Evolutionary conservation across 2,797 vertebrate genomes (phyloP).

Genomic region (Amniataba percoides): DNA sequence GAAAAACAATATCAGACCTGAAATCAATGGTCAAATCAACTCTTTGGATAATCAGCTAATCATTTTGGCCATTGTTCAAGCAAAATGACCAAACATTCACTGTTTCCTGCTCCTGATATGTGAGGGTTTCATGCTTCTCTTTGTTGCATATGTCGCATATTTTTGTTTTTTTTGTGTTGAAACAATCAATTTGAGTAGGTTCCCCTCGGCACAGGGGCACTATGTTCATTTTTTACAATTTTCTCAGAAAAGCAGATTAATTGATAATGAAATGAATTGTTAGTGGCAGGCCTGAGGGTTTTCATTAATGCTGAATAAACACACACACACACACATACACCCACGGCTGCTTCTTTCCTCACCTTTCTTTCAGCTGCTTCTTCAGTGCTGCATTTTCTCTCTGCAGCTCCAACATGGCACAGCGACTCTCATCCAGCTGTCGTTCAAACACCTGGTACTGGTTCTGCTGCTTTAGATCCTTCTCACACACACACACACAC

Average conservation of each 20-base stretch:
- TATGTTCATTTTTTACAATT: not conserved
- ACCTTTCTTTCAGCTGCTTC: constrained; percentile 83
- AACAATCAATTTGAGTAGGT: not conserved
- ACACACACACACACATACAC: not conserved
- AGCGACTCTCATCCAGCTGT: constrained; percentile 86
- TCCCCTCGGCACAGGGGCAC: not conserved
- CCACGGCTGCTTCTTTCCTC: constrained; percentile 2
- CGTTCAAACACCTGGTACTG: constrained; percentile 87
- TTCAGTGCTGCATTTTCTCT: constrained; percentile 89
- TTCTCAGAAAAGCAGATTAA: not conserved
- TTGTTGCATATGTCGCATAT: not conserved
- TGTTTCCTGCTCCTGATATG: not conserved
- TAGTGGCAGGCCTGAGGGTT: not conserved
- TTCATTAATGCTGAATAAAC: not conserved
- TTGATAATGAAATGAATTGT: not conserved
- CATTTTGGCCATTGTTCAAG: not conserved
- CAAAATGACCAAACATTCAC: not conserved
- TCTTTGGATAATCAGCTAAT: not conserved
- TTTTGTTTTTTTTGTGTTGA: too few relatives aligned
- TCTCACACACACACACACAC: constrained; percentile 38
- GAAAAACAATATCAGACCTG: too few relatives aligned
- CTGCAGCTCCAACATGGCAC: constrained; percentile 85
- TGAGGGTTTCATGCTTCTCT: not conserved
- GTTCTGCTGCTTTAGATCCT: constrained; percentile 88
- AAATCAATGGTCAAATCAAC: not conserved